Conservation (phyloP, 2,797 vertebrate species). For the Rhinogobio ventralis region DNA sequence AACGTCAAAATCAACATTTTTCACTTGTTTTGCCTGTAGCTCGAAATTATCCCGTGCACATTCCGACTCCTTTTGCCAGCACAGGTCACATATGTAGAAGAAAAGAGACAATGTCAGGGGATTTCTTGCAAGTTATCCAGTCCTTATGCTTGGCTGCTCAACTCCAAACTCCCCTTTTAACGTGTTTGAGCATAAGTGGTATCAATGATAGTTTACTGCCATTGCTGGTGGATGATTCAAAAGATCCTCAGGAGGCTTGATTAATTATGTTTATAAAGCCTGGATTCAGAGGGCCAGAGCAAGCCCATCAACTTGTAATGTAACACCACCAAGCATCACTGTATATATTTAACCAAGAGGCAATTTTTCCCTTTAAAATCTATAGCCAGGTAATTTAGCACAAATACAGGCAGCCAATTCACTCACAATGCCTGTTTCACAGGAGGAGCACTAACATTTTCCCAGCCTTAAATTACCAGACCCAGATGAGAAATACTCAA, state of each 20-base stretch:
- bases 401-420: conserved; percentile 2
- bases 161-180: background rate
- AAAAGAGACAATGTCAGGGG: too few relatives aligned
- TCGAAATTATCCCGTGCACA: too few relatives aligned
- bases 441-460: background rate
- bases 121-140: too few relatives aligned
- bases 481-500: background rate
- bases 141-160: background rate
- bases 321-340: background rate
- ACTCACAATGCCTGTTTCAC: background rate
- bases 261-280: background rate
- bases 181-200: background rate
- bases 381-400: background rate
- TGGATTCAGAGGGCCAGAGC: background rate
- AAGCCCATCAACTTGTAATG: background rate
- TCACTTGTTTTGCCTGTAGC: too few relatives aligned
- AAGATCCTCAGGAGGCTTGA: background rate
- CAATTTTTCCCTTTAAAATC: background rate
- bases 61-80: too few relatives aligned
- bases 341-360: background rate
- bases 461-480: background rate
- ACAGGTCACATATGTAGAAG: too few relatives aligned
- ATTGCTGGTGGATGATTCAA: background rate
- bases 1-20: too few relatives aligned
- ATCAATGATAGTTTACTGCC: background rate